Conservation (phyloP, 2,797 vertebrate species). For the Enteromius viviparus region DNA sequence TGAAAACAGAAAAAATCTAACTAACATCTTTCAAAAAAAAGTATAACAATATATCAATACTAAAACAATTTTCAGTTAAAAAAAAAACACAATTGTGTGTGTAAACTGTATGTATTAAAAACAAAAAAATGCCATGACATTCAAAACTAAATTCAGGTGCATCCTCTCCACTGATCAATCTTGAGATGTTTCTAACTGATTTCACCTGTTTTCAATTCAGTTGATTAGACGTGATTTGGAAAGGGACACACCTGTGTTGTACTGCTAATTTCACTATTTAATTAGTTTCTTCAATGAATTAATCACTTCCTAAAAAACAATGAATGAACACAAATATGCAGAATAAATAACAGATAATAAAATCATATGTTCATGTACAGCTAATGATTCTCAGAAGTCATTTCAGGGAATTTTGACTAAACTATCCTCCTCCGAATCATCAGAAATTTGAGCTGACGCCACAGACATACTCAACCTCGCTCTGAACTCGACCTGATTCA, state of each 20-base stretch:
- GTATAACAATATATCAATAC: no score
- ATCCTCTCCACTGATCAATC: no score
- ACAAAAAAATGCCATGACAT: no score
- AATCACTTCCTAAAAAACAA: background rate
- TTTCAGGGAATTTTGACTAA: background rate
- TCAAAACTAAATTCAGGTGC: no score
- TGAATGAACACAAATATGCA: background rate
- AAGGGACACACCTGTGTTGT: background rate
- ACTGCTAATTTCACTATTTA: background rate
- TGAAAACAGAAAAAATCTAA: no score
- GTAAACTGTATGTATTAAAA: no score
- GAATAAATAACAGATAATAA: background rate
- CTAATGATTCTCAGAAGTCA: background rate
- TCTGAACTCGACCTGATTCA: constrained; percentile 32
- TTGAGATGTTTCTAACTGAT: no score
- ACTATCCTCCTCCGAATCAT: constrained; percentile 2
- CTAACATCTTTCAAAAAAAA: no score
- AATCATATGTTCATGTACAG: background rate
- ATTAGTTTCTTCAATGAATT: background rate
- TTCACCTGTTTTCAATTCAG: no score
- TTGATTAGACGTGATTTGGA: no score
- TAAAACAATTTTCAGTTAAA: no score
- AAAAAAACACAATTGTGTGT: no score
- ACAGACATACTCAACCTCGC: constrained; percentile 23
- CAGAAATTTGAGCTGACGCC: constrained; percentile 28